phyloP scores from a whole-genome alignment of 2,113 vertebrate genomes.

The Willisornis vidua region DNA sequence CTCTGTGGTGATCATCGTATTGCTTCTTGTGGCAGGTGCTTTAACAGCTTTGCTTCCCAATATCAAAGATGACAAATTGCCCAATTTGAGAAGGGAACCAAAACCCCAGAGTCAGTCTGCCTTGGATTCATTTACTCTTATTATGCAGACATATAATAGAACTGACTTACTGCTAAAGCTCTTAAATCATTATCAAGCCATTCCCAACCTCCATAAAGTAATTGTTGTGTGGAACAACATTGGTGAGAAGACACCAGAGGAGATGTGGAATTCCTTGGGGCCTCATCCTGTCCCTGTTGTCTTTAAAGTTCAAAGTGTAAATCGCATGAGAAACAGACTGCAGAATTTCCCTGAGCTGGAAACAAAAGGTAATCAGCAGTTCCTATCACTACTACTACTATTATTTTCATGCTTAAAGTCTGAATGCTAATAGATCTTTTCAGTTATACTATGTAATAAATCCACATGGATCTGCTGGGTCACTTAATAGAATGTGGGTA shows the following conservation, averaged over 20 bases:
- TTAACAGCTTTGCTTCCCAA: constrained; percentile 80
- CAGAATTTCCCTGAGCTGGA: constrained; percentile 88
- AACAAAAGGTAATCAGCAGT: constrained; percentile 81
- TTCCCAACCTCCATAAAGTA: constrained; percentile 84
- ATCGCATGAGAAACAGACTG: constrained; percentile 91
- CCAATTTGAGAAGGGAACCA: constrained; percentile 57
- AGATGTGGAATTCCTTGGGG: constrained; percentile 87
- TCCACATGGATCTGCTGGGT: not conserved
- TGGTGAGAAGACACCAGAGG: constrained; percentile 81
- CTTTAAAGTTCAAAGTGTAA: constrained; percentile 87
- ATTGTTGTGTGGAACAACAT: constrained; percentile 95
- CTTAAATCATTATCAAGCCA: constrained; percentile 93
- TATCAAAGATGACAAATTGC: constrained; percentile 79
- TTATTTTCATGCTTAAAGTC: not conserved
- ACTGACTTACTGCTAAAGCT: constrained; percentile 90
- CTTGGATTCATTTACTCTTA: constrained; percentile 82
- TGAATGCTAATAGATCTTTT: not conserved
- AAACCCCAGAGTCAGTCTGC: constrained; percentile 60
- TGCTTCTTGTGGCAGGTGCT: constrained; percentile 79
- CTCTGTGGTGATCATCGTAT: constrained; percentile 71
- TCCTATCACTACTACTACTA: not conserved
- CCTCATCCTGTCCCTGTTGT: constrained; percentile 90
- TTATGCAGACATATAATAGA: constrained; percentile 94
- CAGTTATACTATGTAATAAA: not conserved
- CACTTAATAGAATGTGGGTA: not conserved